Percentiles rank a stretch among this genome's conserved stretches.
Conservation (phyloP, 2,113 vertebrate genomes). For the Pandion haliaetus region DNA sequence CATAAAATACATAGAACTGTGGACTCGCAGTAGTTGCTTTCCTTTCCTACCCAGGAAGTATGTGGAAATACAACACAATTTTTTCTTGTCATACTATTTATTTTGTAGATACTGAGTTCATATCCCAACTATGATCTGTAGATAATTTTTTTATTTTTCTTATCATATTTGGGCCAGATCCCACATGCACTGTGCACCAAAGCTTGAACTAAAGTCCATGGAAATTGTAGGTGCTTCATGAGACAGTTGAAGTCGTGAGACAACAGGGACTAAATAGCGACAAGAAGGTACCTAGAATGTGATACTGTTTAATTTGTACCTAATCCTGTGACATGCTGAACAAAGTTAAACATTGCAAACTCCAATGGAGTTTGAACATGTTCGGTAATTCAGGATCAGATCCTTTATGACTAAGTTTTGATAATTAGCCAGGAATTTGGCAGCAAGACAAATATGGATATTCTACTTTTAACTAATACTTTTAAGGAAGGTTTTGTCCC, state of each 20-base stretch:
- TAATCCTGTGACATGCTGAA: background rate
- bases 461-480: background rate
- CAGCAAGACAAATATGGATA: background rate
- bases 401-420: background rate
- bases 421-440: background rate
- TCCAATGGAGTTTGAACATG: background rate
- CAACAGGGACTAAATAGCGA: background rate
- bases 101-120: background rate
- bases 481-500: background rate
- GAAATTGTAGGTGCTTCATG: background rate
- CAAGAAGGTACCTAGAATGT: background rate
- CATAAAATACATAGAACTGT: background rate
- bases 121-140: background rate
- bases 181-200: background rate
- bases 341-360: background rate
- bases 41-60: background rate
- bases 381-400: background rate
- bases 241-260: background rate
- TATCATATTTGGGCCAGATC: background rate
- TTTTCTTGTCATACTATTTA: background rate
- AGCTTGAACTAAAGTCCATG: background rate
- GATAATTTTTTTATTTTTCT: background rate
- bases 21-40: background rate
- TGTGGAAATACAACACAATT: background rate
- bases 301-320: background rate